Evolutionary conservation across 2,797 vertebrate species (phyloP), one percentile per base, ranked within the genome.

Genomic region (Florisuga fusca): DNA sequence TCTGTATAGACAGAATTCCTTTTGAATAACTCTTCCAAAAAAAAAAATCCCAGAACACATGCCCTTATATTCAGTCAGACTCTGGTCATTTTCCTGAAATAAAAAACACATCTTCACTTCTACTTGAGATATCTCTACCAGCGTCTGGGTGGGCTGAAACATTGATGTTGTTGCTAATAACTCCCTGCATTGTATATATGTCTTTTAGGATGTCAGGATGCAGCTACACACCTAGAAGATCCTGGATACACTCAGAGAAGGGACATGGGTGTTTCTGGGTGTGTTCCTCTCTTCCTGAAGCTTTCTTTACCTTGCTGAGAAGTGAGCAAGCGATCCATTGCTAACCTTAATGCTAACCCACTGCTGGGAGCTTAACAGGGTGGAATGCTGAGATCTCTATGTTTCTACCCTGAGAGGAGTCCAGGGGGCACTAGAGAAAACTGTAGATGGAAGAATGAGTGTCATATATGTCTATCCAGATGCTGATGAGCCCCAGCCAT

Each of bases 401-500:
- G 18, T 54, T 45, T n/a, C 45, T 17, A 68, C 5, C 2, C 14
- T 59, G 34, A 46, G 33, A 82, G 68, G 51, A 54, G 22, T 50
- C 51, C 22, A 57, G 14, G 15, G 7, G 8, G 5, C 22, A 33
- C 25, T 23, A 12, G 20, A 59, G n/a, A 61, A 29, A 74, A 66
- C 26, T 15, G 29, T 48, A n/a, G 10, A 12, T 78, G 31, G 14
- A 89, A 25, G 12, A 75, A 31, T 36, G 22, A 13, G 22, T 57
- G 36, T 31, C 29, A 22, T 29, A 23, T 1, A 1, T 55, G 29
- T 23, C 46, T 91, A 29, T 12, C 1, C 5, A 72, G 66, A n/a
- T 54, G 22, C 55, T 2, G 1, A 3, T 25, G 51, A 75, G 36
- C 36, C 53, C 33, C 6, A 4, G 7, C 9, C 16, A 25, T 0